These are phyloP conservation scores for Cynocephalus volans DNA, from an alignment of 2,113 vertebrate genomes.

Conservation along the genomic window DNA sequence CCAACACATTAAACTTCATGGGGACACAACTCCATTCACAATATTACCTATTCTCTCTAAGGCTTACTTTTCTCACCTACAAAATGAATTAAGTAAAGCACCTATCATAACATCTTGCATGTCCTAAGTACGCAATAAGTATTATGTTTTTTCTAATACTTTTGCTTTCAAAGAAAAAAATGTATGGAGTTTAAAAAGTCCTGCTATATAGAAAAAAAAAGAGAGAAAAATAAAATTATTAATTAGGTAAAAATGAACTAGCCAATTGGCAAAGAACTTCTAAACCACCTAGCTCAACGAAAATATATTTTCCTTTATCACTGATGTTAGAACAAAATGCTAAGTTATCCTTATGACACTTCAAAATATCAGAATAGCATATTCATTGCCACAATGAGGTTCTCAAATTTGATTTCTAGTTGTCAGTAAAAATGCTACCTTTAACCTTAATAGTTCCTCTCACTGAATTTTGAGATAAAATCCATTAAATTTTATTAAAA, in stretches of 20 bases:
- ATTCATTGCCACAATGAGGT: neutral
- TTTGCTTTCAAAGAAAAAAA: neutral
- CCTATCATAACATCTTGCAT: neutral
- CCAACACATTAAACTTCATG: too few species aligned
- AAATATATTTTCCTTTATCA: neutral
- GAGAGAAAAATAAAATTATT: neutral
- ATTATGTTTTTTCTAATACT: neutral
- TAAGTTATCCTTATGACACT: neutral
- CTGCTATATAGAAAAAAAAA: neutral
- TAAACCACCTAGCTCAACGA: neutral
- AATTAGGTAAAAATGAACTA: conserved; percentile 28
- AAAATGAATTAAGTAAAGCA: neutral
- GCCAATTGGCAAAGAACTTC: neutral
- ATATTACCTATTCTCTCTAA: neutral
- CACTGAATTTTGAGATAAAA: conserved; percentile 52
- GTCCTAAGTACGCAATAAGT: neutral
- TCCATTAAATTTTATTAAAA: conserved; percentile 41
- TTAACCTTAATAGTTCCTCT: conserved; percentile 36
- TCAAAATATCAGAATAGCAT: neutral
- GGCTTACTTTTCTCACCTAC: neutral
- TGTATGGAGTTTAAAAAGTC: neutral
- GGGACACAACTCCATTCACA: too few species aligned
- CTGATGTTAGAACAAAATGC: neutral
- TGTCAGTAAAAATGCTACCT: conserved; percentile 27
- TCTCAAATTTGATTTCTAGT: conserved; percentile 44